Conservation (phyloP, 2,888 invertebrate species). For the Drosophila yooni region DNA sequence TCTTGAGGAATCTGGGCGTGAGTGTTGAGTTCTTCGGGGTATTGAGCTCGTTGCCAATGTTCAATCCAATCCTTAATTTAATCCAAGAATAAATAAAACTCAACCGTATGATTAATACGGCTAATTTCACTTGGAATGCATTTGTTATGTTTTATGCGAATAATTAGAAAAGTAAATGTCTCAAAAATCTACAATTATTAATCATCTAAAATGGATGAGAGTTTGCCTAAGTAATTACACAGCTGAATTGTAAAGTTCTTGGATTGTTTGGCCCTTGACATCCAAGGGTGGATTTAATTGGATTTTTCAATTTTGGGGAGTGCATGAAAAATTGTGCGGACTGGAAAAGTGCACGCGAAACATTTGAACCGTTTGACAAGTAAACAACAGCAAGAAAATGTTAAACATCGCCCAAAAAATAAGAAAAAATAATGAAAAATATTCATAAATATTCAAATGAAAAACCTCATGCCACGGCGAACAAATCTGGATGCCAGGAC, state of each 20-base stretch:
- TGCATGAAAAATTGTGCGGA: slow-evolving; percentile 44
- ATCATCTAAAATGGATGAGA: slow-evolving; percentile 17
- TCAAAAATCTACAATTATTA: slow-evolving; percentile 7
- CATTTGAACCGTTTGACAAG: slow-evolving; percentile 14
- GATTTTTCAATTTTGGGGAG: slow-evolving; percentile 41
- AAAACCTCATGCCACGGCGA: slow-evolving; percentile 54
- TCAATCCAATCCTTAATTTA: slow-evolving; percentile 43
- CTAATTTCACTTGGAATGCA: background rate
- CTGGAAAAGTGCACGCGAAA: slow-evolving; percentile 44
- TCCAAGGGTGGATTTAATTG: slow-evolving; percentile 28
- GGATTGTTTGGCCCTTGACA: background rate
- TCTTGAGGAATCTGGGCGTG: slow-evolving; percentile 87
- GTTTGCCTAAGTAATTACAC: slow-evolving; percentile 37
- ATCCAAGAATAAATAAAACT: background rate
- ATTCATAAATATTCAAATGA: slow-evolving; percentile 78
- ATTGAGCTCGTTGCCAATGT: slow-evolving; percentile 85
- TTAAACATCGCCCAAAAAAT: slow-evolving; percentile 26
- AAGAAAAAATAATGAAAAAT: slow-evolving; percentile 30
- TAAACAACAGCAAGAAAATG: slow-evolving; percentile 31
- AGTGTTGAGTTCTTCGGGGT: slow-evolving; percentile 87
- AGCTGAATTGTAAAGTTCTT: slow-evolving; percentile 21
- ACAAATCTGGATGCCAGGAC: slow-evolving; percentile 43
- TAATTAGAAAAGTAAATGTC: slow-evolving; percentile 2
- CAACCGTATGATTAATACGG: slow-evolving; percentile 4
- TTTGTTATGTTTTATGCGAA: slow-evolving; percentile 11